phyloP scores from a whole-genome alignment of 2,888 invertebrate genomes.

The Ennomos quercinarius region DNA sequence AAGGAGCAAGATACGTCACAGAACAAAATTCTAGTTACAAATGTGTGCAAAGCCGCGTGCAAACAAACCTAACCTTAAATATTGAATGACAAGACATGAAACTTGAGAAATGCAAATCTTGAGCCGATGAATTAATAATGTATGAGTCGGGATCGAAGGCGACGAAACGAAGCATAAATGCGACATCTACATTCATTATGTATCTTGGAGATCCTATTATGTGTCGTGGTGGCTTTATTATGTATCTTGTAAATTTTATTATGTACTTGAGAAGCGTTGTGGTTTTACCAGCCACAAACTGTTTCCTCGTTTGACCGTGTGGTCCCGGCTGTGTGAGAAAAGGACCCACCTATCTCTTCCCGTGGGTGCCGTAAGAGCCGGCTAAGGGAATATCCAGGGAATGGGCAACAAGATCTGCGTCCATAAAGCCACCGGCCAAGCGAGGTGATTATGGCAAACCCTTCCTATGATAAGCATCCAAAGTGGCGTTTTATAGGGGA shows the following conservation, averaged over 20 bases:
- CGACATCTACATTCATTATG: constrained; percentile 25
- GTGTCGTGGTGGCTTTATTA: background rate
- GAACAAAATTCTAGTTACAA: background rate
- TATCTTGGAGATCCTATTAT: constrained; percentile 9
- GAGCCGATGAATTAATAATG: constrained; percentile 27
- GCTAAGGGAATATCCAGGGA: no score
- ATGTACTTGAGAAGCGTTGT: background rate
- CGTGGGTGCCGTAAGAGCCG: no score
- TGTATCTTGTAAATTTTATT: background rate
- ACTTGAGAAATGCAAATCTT: constrained; percentile 72
- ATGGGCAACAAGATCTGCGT: no score
- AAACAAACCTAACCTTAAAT: constrained; percentile 59
- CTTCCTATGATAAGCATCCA: no score
- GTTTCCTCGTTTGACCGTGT: no score
- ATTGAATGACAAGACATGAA: constrained; percentile 74
- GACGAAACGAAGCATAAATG: constrained; percentile 28
- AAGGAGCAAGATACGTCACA: background rate
- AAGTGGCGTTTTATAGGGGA: no score
- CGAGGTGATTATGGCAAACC: no score
- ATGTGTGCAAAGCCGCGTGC: constrained; percentile 5
- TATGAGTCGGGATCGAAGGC: constrained; percentile 25
- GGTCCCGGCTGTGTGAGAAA: no score
- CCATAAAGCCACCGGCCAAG: no score
- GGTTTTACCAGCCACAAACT: no score
- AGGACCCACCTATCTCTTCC: no score